Evolutionary conservation across 1,140 invertebrate genomes (phyloP).

Genomic region (Drosophila dunni): DNA sequence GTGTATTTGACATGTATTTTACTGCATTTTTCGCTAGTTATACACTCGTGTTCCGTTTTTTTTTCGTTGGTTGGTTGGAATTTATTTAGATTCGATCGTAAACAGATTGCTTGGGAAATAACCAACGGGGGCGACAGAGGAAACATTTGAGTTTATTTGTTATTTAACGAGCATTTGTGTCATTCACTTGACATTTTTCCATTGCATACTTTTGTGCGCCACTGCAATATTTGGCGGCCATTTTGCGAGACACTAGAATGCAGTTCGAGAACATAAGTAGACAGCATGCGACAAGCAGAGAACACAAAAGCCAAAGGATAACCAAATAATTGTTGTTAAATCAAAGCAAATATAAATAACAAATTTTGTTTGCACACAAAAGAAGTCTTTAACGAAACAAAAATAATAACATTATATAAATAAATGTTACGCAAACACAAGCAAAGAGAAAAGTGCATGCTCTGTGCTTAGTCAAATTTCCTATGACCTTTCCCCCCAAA

Average conservation of each 20-base stretch:
- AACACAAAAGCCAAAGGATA: slow-evolving; percentile 1
- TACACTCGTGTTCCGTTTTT: slow-evolving; percentile 14
- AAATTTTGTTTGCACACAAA: slow-evolving; percentile 13
- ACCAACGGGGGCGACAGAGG: slow-evolving; percentile 6
- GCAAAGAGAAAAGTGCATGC: slow-evolving; percentile 38
- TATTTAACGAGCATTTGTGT: slow-evolving; percentile 35
- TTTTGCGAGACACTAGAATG: slow-evolving; percentile 16
- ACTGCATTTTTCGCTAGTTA: slow-evolving; percentile 60
- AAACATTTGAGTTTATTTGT: slow-evolving; percentile 31
- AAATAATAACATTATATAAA: slow-evolving; percentile 5
- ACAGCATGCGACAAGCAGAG: slow-evolving; percentile 31
- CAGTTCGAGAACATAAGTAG: slow-evolving; percentile 6
- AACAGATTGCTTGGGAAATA: slow-evolving; percentile 56
- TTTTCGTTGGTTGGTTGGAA: slow-evolving; percentile 22
- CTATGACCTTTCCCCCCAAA: not conserved
- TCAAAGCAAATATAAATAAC: slow-evolving; percentile 29
- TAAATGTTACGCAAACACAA: slow-evolving; percentile 19
- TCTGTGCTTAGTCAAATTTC: slow-evolving; percentile 22
- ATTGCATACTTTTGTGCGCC: slow-evolving; percentile 57
- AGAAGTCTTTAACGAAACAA: not conserved
- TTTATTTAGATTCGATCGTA: slow-evolving; percentile 64
- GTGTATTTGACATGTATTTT: slow-evolving; percentile 61
- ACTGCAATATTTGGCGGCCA: slow-evolving; percentile 12
- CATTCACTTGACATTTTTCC: slow-evolving; percentile 51
- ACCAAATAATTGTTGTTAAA: slow-evolving; percentile 4